Evolutionary conservation across 2,797 vertebrate species (phyloP), one percentile per base, ranked within the genome.

Genomic region (Girardinus metallicus): DNA sequence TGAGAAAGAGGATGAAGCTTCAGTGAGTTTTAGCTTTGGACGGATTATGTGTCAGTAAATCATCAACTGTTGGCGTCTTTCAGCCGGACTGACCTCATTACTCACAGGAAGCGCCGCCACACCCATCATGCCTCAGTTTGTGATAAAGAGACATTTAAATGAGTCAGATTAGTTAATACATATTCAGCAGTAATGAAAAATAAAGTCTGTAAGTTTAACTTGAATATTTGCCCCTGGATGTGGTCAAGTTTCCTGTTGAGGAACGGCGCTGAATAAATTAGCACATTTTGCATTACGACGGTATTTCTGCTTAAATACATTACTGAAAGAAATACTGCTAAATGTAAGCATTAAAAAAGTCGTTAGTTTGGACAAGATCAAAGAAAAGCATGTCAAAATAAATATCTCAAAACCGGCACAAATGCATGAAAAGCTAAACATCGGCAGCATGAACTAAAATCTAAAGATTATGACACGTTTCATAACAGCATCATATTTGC

Each of bases 41-140:
- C 5, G 49, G 3, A 74, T 60, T 85, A 85, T 84, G 77, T 83
- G 84, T 23, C 0, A 1, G 10, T 23, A 49, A 12, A 51, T 84
- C 79, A 86, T 23, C 10, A 64, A 23, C 10, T 21, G 15, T 11
- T 31, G 11, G 13, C 23, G 60, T 4, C 43, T 26, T 64, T 74
- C 43, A 34, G 53, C 44, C 10, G n/a, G 51, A 68, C 66, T 29
- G 47, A 29, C 10, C 18, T n/a, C 36, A n/a, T 75, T 31, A 53
- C 18, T 66, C 62, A 55, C 21, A 49, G 36, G 21, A 68, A 21
- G 36, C 36, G 8, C 64, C 34, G 13, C 64, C 64, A 41, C 64
- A 41, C 64, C 68, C 41, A 7, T 44, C 41, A 71, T 7, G 43
- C 26, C 68, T 44, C 41, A 71, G 68, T 43, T n/a, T 44, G 26